These are phyloP conservation scores for Heliothis peltigera DNA, from an alignment of 2,888 invertebrate species.

Conservation along the genomic window DNA sequence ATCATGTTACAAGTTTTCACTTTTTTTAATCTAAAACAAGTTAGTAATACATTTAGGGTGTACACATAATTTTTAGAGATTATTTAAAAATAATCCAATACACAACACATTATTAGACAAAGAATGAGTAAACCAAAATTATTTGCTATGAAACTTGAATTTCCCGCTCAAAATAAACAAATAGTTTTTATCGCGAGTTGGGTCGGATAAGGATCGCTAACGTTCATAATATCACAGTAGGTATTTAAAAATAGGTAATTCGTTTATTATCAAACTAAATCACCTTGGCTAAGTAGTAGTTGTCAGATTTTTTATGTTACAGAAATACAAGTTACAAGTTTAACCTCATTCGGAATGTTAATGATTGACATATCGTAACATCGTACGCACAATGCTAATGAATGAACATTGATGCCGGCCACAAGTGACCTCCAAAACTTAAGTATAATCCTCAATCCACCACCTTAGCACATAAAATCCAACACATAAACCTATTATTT, in stretches of 20 bases:
- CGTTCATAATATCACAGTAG: neutral
- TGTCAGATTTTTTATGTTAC: slow-evolving; percentile 17
- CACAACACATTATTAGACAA: too few relatives aligned
- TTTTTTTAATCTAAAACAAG: too few relatives aligned
- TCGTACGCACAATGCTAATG: slow-evolving; percentile 37
- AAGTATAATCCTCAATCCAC: neutral
- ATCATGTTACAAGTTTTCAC: too few relatives aligned
- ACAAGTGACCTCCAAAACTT: slow-evolving; percentile 3
- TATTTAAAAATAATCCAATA: too few relatives aligned
- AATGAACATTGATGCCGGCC: slow-evolving; percentile 35
- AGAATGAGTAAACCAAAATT: too few relatives aligned
- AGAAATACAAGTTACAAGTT: slow-evolving; percentile 9
- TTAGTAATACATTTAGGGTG: too few relatives aligned
- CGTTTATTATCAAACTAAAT: slow-evolving; percentile 20
- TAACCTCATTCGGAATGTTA: slow-evolving; percentile 40
- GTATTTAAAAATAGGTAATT: neutral
- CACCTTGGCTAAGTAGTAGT: slow-evolving; percentile 37
- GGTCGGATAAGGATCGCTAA: slow-evolving; percentile 21
- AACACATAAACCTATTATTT: neutral
- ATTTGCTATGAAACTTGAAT: neutral
- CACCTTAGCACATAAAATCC: neutral
- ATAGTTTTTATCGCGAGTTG: slow-evolving; percentile 8
- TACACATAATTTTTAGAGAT: too few relatives aligned
- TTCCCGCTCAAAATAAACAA: slow-evolving; percentile 38
- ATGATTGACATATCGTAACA: slow-evolving; percentile 39